Base-by-base conservation (phyloP, 2,113 vertebrate genomes). In the Zapus hudsonius region DNA sequence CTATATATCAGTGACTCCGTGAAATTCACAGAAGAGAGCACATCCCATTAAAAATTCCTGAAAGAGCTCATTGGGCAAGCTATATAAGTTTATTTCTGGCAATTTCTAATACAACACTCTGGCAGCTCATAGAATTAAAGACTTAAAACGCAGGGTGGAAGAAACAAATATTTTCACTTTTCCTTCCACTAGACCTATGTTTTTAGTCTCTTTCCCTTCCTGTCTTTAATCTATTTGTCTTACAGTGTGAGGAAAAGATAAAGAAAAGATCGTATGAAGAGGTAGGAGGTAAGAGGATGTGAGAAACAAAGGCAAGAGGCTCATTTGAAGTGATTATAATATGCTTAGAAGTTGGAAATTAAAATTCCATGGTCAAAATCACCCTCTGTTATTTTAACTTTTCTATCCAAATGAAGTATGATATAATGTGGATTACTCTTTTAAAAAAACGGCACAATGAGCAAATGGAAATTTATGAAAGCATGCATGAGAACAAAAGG, bases 41-140 rank as follows among this genome's bases (percentile, higher is more conserved):
- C 88, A 90, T 90, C 52, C 75, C 42, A 92, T 87, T 91, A 92
- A 90, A 94, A 91, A 88, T 83, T 93, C 33, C 47, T 94, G 72
- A 95, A 92, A 92, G 38, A 85, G 78, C 78, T 93, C 44, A 38
- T 80, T 94, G 74, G 47, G 74, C 38, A 93, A 94, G 31, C 29
- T 72, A 47, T 85, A 33, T 66, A 47, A 91, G 40, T 78, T 89
- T 72, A 91, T 33, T 90, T 93, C 27, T 79, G 69, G 47, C 57
- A 93, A 90, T 85, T 90, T 87, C 55, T 85, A 85, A 33, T n/a
- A 70, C 27, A 80, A 22, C 64, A 19, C 16, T 75, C 55, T 93
- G 25, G 16, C 94, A 86, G 16, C 47, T 74, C 42, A 74, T n/a
- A 80, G 63, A 76, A 85, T 87, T 96, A 69, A 81, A 92, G 76